Evolutionary conservation across 1,140 invertebrate species (phyloP).

Genomic region (Aphelenchoides avenae): DNA sequence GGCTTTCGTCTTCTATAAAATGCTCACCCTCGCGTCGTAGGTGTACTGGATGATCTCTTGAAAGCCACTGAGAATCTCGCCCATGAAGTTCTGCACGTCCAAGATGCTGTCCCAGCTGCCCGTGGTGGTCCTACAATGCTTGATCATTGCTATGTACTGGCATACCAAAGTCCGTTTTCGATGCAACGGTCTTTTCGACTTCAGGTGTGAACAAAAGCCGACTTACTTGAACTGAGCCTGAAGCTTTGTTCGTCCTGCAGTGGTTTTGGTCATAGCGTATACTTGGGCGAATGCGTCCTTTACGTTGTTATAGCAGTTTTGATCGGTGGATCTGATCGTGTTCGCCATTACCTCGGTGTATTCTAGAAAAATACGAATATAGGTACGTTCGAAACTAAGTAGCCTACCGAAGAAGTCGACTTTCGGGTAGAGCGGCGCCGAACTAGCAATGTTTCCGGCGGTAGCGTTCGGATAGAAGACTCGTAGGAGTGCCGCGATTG

Average conservation of each 20-base stretch:
- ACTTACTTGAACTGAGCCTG: slow-evolving; percentile 26
- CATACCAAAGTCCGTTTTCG: too few relatives aligned
- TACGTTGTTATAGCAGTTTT: slow-evolving; percentile 14
- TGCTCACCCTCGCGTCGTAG: too few relatives aligned
- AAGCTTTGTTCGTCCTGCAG: slow-evolving; percentile 9
- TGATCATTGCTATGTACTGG: too few relatives aligned
- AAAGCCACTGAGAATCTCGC: slow-evolving; percentile 27
- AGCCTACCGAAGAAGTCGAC: slow-evolving; percentile 26
- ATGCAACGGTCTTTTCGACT: background rate
- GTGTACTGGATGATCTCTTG: slow-evolving; percentile 38
- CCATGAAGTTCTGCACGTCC: slow-evolving; percentile 4
- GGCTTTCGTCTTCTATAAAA: too few relatives aligned
- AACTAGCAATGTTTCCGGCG: slow-evolving; percentile 26
- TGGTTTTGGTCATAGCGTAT: slow-evolving; percentile 8
- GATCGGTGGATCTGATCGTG: slow-evolving; percentile 1
- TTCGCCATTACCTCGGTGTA: slow-evolving; percentile 35
- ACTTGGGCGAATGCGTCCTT: slow-evolving; percentile 18
- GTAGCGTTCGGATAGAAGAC: slow-evolving; percentile 27
- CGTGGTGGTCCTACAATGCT: too few relatives aligned
- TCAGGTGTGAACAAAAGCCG: background rate
- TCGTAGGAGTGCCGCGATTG: slow-evolving; percentile 26
- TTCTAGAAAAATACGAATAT: slow-evolving; percentile 2
- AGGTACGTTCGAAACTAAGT: background rate
- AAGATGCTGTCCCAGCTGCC: background rate
- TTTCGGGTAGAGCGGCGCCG: slow-evolving; percentile 26